Conservation (phyloP, 2,888 invertebrate genomes). For the Pharmacophagus antenor region DNA sequence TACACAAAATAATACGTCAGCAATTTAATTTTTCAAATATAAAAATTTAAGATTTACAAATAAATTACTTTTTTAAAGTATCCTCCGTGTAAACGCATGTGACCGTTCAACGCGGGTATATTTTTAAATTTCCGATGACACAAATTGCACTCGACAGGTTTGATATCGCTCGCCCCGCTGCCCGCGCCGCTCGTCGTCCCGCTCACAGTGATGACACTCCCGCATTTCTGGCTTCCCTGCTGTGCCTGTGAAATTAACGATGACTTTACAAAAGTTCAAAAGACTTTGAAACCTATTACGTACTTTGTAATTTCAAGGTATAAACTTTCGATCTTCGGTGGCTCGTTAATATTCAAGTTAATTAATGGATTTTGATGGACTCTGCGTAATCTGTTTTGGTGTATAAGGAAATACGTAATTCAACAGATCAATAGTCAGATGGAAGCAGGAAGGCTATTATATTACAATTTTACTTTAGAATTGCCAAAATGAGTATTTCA, state of each 20-base stretch:
- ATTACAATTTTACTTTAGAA: not conserved
- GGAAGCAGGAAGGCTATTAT: constrained; percentile 38
- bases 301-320: constrained; percentile 71
- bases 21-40: too few species aligned
- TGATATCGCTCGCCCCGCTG: constrained; percentile 74
- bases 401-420: constrained; percentile 61
- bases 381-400: constrained; percentile 56
- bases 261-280: constrained; percentile 69
- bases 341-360: constrained; percentile 73
- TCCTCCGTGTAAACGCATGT: constrained; percentile 98
- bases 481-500: not conserved
- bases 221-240: constrained; percentile 64
- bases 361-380: constrained; percentile 76
- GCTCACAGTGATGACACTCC: constrained; percentile 49
- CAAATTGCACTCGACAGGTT: constrained; percentile 96
- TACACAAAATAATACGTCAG: constrained; percentile 55
- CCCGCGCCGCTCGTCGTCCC: constrained; percentile 48
- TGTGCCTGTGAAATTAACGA: constrained; percentile 70
- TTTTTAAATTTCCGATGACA: constrained; percentile 98
- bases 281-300: constrained; percentile 70
- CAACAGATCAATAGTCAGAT: constrained; percentile 51
- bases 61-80: constrained; percentile 93
- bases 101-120: constrained; percentile 98
- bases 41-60: not conserved
- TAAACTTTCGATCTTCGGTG: constrained; percentile 67